phyloP scores from a whole-genome alignment of 2,797 vertebrate genomes.

The Dicrostonyx torquatus region DNA sequence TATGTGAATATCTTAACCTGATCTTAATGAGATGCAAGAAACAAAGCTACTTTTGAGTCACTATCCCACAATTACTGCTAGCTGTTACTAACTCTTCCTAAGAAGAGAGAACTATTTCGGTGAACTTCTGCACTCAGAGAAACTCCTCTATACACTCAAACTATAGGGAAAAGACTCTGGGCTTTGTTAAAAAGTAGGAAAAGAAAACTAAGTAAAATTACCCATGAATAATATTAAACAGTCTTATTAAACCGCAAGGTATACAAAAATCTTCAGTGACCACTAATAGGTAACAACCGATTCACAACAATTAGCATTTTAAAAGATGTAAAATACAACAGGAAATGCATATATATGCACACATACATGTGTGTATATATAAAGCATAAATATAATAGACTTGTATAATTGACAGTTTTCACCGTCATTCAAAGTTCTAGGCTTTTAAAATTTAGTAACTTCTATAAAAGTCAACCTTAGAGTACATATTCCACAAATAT shows the following conservation, averaged over 20 bases:
- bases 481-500: not conserved
- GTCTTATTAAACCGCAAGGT: slow-evolving; percentile 23
- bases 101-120: not conserved
- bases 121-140: not conserved
- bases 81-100: not conserved
- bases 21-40: not conserved
- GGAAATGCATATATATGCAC: not conserved
- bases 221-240: not conserved
- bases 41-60: slow-evolving; percentile 22
- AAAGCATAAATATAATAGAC: not conserved
- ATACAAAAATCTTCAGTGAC: slow-evolving; percentile 58
- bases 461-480: not conserved
- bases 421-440: slow-evolving; percentile 34
- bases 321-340: slow-evolving; percentile 36
- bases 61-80: not conserved
- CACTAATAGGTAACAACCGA: slow-evolving; percentile 2
- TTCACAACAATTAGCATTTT: slow-evolving; percentile 15
- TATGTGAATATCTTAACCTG: slow-evolving; percentile 32
- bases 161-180: slow-evolving; percentile 17
- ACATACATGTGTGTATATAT: not conserved
- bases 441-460: slow-evolving; percentile 23
- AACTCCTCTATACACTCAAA: not conserved
- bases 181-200: not conserved
- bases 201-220: slow-evolving; percentile 15
- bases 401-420: not conserved